These are phyloP conservation scores for Digitonthophagus gazella DNA, from an alignment of 2,888 invertebrate genomes.

Conservation along the genomic window DNA sequence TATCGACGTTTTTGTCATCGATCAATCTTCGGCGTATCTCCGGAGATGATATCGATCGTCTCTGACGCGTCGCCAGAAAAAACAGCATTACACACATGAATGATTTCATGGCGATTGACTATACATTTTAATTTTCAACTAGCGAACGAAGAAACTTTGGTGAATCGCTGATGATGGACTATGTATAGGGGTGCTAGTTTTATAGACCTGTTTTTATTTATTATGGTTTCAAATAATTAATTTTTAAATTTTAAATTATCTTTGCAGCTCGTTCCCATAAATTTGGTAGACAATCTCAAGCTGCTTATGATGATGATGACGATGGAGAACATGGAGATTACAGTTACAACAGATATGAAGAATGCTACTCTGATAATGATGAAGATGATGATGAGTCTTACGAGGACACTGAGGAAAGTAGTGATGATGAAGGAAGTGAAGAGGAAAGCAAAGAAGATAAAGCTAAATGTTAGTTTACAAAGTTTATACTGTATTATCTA, in stretches of 20 bases:
- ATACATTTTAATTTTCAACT: too few relatives aligned
- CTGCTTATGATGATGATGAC: slow-evolving; percentile 60
- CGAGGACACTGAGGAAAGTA: slow-evolving; percentile 48
- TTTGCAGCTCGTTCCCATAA: slow-evolving; percentile 77
- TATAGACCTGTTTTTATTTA: background rate
- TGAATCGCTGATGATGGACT: slow-evolving; percentile 17
- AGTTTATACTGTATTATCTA: too few relatives aligned
- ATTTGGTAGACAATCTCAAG: slow-evolving; percentile 81
- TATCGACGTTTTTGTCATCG: too few relatives aligned
- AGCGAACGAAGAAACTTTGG: too few relatives aligned
- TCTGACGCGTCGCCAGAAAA: too few relatives aligned
- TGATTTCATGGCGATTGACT: too few relatives aligned
- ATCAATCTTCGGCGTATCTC: too few relatives aligned
- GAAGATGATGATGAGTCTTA: slow-evolving; percentile 48
- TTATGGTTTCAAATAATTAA: background rate
- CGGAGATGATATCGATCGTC: too few relatives aligned
- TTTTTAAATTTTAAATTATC: slow-evolving; percentile 21
- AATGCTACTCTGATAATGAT: slow-evolving; percentile 41
- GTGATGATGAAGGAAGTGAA: slow-evolving; percentile 41
- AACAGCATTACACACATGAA: too few relatives aligned
- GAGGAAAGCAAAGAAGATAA: background rate
- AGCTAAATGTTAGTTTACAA: background rate
- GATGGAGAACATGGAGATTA: slow-evolving; percentile 58
- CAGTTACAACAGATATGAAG: slow-evolving; percentile 50
- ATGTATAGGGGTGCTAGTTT: too few relatives aligned